Percentiles rank a stretch among this genome's conserved stretches.
Evolutionary conservation across 2,888 invertebrate species (phyloP).

Genomic region (Zaprionus lineosus): DNA sequence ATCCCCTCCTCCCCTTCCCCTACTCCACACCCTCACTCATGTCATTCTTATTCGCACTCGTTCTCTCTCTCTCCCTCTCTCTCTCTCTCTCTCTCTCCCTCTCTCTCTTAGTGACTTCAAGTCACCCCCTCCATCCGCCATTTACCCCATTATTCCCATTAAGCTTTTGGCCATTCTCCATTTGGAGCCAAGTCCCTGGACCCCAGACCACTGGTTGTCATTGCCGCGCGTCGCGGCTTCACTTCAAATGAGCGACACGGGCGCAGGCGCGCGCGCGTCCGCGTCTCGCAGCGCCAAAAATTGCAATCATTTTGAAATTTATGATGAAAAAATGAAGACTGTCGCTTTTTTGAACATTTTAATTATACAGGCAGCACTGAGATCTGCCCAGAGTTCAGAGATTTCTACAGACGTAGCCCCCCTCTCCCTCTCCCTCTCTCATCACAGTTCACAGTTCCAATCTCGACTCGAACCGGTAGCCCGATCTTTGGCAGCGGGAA

Average conservation of each 20-base stretch:
- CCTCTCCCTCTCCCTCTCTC: too few relatives aligned
- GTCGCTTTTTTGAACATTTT: slow-evolving; percentile 77
- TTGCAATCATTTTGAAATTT: slow-evolving; percentile 75
- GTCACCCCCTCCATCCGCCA: not conserved
- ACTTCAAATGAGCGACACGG: slow-evolving; percentile 66
- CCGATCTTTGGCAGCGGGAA: slow-evolving; percentile 5
- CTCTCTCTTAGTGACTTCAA: not conserved
- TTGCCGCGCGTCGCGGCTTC: slow-evolving; percentile 67
- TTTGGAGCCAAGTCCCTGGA: slow-evolving; percentile 19
- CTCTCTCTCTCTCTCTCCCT: not conserved
- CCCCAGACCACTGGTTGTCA: slow-evolving; percentile 46
- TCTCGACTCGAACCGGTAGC: slow-evolving; percentile 47
- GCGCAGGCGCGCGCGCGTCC: slow-evolving; percentile 30
- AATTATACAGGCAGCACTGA: slow-evolving; percentile 57
- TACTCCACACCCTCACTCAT: not conserved
- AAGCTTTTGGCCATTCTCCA: slow-evolving; percentile 46
- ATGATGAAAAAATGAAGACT: slow-evolving; percentile 78
- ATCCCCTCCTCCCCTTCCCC: not conserved
- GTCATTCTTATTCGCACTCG: too few relatives aligned
- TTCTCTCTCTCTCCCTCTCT: not conserved
- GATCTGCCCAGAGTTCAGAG: slow-evolving; percentile 10
- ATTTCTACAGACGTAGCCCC: slow-evolving; percentile 37
- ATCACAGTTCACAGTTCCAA: slow-evolving; percentile 1
- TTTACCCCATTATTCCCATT: slow-evolving; percentile 16
- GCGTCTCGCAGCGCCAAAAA: slow-evolving; percentile 56